Percentiles rank a stretch among this genome's conserved stretches.
These are phyloP conservation scores for Ptychochromis oligacanthus DNA, from an alignment of 2,113 vertebrate genomes.

Conservation along the genomic window DNA sequence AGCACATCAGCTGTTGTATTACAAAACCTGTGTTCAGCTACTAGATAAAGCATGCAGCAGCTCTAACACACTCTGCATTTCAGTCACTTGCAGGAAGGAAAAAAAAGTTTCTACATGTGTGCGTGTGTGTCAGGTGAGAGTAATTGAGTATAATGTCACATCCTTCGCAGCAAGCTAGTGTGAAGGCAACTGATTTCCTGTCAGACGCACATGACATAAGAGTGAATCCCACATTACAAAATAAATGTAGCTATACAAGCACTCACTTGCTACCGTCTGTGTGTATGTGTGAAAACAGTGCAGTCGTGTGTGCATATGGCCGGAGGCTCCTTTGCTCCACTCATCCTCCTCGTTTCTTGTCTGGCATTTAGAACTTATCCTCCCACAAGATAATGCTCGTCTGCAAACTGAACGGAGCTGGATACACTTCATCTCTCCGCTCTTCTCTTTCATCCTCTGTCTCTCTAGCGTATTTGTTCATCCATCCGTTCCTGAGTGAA, in stretches of 20 bases:
- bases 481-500: neutral
- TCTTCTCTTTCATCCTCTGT: neutral
- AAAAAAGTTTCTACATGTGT: neutral
- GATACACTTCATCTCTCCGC: neutral
- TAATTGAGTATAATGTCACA: slow-evolving; percentile 62
- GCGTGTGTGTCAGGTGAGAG: slow-evolving; percentile 34
- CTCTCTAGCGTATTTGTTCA: neutral
- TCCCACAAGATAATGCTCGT: neutral
- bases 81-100: slow-evolving; percentile 46
- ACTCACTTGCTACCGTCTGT: neutral
- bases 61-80: slow-evolving; percentile 29
- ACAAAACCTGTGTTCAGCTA: neutral
- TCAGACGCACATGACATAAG: slow-evolving; percentile 18
- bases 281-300: neutral
- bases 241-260: slow-evolving; percentile 16
- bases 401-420: neutral
- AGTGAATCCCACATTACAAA: slow-evolving; percentile 15
- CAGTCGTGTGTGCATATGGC: neutral
- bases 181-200: slow-evolving; percentile 66
- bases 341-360: slow-evolving; percentile 5
- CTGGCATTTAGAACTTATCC: slow-evolving; percentile 1
- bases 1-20: neutral
- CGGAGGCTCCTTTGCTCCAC: neutral
- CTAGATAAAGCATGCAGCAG: neutral
- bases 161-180: slow-evolving; percentile 57